Evolutionary conservation across 2,113 vertebrate genomes (phyloP), one percentile per base, ranked within the genome.

Genomic region (Lethenteron reissneri): DNA sequence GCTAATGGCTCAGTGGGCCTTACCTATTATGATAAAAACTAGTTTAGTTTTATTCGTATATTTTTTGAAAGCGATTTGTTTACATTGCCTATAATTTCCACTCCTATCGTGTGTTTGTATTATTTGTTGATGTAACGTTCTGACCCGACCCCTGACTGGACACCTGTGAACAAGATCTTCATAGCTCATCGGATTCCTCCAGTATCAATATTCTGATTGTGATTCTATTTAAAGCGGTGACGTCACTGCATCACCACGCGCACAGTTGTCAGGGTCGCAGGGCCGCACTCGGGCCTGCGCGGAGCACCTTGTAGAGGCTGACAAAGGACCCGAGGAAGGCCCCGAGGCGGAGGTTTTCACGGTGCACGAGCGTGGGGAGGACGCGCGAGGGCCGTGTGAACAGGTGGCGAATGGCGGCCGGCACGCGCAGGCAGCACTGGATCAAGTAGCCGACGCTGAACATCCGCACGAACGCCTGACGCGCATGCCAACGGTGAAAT

Each of bases 361-460:
- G 96, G 81, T 92, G 95, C 84, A 95, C 97, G 80, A 99, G 89
- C 71, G 96, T 85, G 1, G 89, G 90, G 56, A 90, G 76, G 3
- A 99, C 80, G 5, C 87, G 81, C 3, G 92, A 97, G 1, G 94
- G 94, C 73, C 91, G 83, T 70, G 92, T 89, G 78, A 95, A 91
- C 77, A 89, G 81, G 75, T 92, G 87, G 56, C 92, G 82, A 78
- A 95, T 89, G 0, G 89, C 82, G 73, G 90, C 92, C 59, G 92
- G 92, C 71, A 99, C 85, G 78, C 88, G 87, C 72, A 99, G 85
- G 80, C 92, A 96, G 78, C 94, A 99, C 79, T 99, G 94, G 79
- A 99, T 97, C 81, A 97, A 77, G 78, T 92, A 99, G 56, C 94
- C 94, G 1, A 99, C 82, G 12, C 94, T 95, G 76, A 99, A 99